Evolutionary conservation across 2,113 vertebrate species (phyloP), one percentile per base, ranked within the genome.

Genomic region (Paedocypris sp.): DNA sequence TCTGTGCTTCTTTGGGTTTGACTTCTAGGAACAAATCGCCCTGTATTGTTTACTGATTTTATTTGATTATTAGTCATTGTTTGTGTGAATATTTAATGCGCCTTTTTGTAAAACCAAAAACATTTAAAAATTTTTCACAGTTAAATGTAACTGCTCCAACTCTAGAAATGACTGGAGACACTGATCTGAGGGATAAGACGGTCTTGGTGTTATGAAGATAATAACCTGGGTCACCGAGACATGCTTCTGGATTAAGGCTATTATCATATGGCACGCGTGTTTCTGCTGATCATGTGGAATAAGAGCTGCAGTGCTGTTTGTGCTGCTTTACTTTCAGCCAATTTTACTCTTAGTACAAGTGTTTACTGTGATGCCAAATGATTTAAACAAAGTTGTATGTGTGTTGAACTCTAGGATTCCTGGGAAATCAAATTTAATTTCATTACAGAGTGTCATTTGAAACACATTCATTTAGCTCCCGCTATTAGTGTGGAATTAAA

Each of bases 261-360:
- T 83, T 84, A 79, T 76, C 64, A 73, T 70, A 75, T 76, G 68
- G 71, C 64, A 64, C 71, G 70, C 72, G 60, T 46, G 63, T 73
- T 71, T 76, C 63, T 82, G 84, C 84, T 86, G 84, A 86, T 78
- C 75, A 45, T 28, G 70, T 70, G 31, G 77, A 77, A 80, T 59
- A 38, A 57, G 20, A 29, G 66, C 6, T 38, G 64, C 26, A 62
- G 60, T 51, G 66, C 63, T 3, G 32, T 56, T 64, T 60, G 16
- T 18, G 32, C 15, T 9, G 25, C 25, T 26, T n/a, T 45, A 38
- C 36, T 9, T 3, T 41, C 38, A 18, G 38, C 11, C 7, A 18
- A 12, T 13, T 8, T 5, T n/a, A n/a, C 10, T 1, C 20, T 6
- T 6, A 15, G 4, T 50, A 12, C 12, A 9, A 33, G 33, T 16